Percentiles rank a stretch among this genome's conserved stretches.
Evolutionary conservation across 2,113 vertebrate species (phyloP).

Genomic region (Petromus typicus): DNA sequence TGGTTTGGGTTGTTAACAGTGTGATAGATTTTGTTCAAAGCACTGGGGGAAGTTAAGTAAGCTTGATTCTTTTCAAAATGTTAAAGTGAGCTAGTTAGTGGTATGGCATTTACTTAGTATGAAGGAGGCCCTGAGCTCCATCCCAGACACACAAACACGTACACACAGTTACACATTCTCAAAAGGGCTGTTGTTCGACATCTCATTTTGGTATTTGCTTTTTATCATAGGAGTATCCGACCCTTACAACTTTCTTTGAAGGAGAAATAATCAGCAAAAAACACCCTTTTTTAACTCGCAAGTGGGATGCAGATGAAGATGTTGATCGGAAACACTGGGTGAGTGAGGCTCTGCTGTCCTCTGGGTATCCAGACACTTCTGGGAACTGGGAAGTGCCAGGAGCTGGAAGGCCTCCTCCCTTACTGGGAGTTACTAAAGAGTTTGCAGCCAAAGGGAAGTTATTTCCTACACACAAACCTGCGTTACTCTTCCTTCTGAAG

Average conservation of each 20-base stretch:
- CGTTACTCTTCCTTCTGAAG: neutral
- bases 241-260: slow-evolving; percentile 98
- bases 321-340: slow-evolving; percentile 99
- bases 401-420: neutral
- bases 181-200: neutral
- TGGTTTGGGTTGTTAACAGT: neutral
- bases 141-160: neutral
- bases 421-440: neutral
- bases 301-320: slow-evolving; percentile 99
- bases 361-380: neutral
- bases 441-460: too few relatives aligned
- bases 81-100: neutral
- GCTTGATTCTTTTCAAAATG: neutral
- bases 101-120: neutral
- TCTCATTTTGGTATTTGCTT: slow-evolving; percentile 56
- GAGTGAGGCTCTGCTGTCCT: slow-evolving; percentile 45
- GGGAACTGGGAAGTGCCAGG: neutral
- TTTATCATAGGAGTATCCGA: slow-evolving; percentile 94
- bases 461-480: neutral
- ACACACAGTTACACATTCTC: neutral
- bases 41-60: neutral
- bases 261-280: slow-evolving; percentile 99
- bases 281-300: slow-evolving; percentile 96
- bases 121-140: neutral
- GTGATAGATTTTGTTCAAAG: neutral